Percentiles rank a stretch among this genome's conserved stretches.
phyloP scores from a whole-genome alignment of 2,888 invertebrate species.

The Leptogaster cylindrica region DNA sequence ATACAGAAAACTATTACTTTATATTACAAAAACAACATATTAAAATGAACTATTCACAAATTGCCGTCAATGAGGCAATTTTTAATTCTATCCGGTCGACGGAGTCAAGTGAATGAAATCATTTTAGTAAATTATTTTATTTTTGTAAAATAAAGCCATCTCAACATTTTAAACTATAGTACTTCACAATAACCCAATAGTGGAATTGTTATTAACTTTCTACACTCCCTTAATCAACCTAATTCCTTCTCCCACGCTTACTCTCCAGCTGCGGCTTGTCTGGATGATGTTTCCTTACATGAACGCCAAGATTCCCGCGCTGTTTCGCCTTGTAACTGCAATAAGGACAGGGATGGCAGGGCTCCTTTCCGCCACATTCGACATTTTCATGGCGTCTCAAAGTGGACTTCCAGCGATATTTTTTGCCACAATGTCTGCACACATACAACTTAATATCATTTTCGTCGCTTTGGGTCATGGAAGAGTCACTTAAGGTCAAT shows the following conservation, averaged over 20 bases:
- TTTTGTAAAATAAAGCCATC: too few species aligned
- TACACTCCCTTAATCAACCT: too few species aligned
- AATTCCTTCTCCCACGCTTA: slow-evolving; percentile 54
- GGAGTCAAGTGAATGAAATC: too few species aligned
- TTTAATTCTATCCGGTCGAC: too few species aligned
- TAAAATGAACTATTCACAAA: too few species aligned
- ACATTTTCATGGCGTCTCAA: slow-evolving; percentile 82
- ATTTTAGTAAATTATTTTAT: too few species aligned
- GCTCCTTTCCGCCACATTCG: slow-evolving; percentile 84
- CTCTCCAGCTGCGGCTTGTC: slow-evolving; percentile 61
- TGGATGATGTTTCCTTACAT: slow-evolving; percentile 78
- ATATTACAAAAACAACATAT: too few species aligned
- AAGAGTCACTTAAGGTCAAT: slow-evolving; percentile 59
- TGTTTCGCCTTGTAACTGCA: slow-evolving; percentile 82
- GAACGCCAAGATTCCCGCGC: slow-evolving; percentile 81
- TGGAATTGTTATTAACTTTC: too few species aligned
- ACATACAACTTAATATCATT: slow-evolving; percentile 71
- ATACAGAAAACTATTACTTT: too few species aligned
- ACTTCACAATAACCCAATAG: too few species aligned
- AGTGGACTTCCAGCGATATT: slow-evolving; percentile 86
- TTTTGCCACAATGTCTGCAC: slow-evolving; percentile 83
- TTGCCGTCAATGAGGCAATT: too few species aligned
- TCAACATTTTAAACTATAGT: too few species aligned
- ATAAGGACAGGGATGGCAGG: slow-evolving; percentile 80
- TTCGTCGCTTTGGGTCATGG: slow-evolving; percentile 61